phyloP scores from a whole-genome alignment of 2,113 vertebrate genomes.

The Channa argus region DNA sequence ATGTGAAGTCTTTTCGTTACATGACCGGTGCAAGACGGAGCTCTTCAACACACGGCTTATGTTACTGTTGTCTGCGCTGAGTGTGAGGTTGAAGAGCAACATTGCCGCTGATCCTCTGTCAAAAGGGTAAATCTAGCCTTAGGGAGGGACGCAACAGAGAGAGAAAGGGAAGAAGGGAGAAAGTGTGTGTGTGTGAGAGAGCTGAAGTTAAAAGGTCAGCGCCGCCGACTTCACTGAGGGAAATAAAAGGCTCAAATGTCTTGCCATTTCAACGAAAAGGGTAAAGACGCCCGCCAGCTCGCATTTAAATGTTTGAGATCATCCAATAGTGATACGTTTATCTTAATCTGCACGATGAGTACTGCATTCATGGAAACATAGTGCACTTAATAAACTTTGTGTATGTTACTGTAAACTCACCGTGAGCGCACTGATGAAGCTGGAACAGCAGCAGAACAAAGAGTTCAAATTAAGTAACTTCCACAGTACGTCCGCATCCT shows the following conservation, averaged over 20 bases:
- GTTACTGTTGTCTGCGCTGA: conserved; percentile 50
- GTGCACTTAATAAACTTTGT: no score
- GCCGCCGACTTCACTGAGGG: conserved; percentile 68
- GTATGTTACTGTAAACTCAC: no score
- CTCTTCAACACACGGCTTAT: conserved; percentile 38
- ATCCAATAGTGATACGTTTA: conserved; percentile 40
- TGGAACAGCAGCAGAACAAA: no score
- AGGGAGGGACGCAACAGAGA: conserved; percentile 9
- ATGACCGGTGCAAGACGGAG: conserved; percentile 54
- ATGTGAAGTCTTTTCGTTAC: not conserved
- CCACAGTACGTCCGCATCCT: no score
- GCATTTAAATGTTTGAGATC: conserved; percentile 64
- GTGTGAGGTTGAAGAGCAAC: conserved; percentile 64
- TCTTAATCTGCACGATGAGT: conserved; percentile 24
- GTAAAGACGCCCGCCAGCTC: conserved; percentile 75
- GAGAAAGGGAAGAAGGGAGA: conserved; percentile 5
- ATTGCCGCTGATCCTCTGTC: conserved; percentile 63
- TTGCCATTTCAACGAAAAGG: conserved; percentile 78
- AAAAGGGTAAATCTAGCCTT: conserved; percentile 69
- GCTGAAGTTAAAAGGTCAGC: conserved; percentile 73
- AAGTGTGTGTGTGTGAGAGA: conserved; percentile 16
- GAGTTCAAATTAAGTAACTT: no score
- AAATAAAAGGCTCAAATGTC: conserved; percentile 79
- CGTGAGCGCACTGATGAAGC: no score
- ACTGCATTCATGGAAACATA: not conserved